phyloP scores from a whole-genome alignment of 2,113 vertebrate genomes.

The Reinhardtius hippoglossoides region DNA sequence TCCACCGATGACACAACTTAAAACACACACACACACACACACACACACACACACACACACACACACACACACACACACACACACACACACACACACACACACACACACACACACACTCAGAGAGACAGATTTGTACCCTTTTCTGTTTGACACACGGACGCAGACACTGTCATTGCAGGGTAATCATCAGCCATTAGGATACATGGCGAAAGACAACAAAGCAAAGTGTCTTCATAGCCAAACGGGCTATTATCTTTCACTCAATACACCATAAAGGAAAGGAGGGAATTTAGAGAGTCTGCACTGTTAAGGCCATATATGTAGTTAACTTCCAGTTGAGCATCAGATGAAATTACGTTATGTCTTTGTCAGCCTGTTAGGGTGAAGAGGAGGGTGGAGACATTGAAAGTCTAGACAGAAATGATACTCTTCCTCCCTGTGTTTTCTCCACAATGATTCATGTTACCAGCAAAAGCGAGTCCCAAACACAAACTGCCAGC shows the following conservation, averaged over 20 bases:
- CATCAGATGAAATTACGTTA: constrained; percentile 54
- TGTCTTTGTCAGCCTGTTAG: constrained; percentile 56
- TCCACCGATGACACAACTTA: not conserved
- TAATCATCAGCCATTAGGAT: constrained; percentile 74
- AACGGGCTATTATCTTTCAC: constrained; percentile 72
- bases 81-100: constrained; percentile 17
- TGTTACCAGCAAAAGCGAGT: not conserved
- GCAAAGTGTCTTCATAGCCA: constrained; percentile 68
- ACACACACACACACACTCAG: not conserved
- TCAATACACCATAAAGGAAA: constrained; percentile 64
- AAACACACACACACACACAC: too few species aligned
- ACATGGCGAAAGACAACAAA: constrained; percentile 68
- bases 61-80: not conserved
- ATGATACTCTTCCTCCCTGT: constrained; percentile 34
- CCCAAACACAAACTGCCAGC: constrained; percentile 43
- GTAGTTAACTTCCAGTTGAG: constrained; percentile 55
- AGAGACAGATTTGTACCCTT: constrained; percentile 27
- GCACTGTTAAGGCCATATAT: constrained; percentile 32
- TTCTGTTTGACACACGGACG: constrained; percentile 63
- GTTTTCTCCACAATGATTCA: constrained; percentile 6
- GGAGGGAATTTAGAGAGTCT: constrained; percentile 38
- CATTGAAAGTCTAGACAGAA: constrained; percentile 46
- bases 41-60: not conserved
- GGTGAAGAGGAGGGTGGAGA: constrained; percentile 9
- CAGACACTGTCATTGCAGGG: constrained; percentile 69